These are phyloP conservation scores for Corbicula japonica DNA, from an alignment of 2,888 invertebrate species.

Conservation along the genomic window DNA sequence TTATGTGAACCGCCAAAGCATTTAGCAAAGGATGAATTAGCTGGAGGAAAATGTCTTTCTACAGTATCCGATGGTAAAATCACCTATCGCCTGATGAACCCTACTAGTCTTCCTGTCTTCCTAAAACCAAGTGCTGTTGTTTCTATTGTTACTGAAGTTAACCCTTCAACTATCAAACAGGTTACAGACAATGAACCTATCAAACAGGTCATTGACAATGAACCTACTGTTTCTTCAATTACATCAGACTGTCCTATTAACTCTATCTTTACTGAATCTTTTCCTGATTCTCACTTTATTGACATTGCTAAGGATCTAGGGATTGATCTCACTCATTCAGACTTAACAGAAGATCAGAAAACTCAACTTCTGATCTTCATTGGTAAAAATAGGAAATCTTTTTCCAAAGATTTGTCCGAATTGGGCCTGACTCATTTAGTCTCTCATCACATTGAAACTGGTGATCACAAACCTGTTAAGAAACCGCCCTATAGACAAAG, in stretches of 20 bases:
- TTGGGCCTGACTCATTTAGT: conserved; percentile 43
- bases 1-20: conserved; percentile 25
- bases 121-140: conserved; percentile 28
- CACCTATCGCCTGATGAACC: conserved; percentile 25
- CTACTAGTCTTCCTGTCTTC: conserved; percentile 12
- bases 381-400: conserved; percentile 40
- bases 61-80: conserved; percentile 35
- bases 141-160: conserved; percentile 21
- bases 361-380: conserved; percentile 12
- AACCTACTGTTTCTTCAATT: too few species aligned
- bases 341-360: conserved; percentile 33
- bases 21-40: too few species aligned
- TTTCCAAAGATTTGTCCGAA: conserved; percentile 46
- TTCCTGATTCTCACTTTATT: too few species aligned
- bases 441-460: conserved; percentile 37
- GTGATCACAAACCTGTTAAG: conserved; percentile 42
- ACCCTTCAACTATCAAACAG: too few species aligned
- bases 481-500: conserved; percentile 40
- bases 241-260: too few species aligned
- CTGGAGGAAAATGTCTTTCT: conserved; percentile 42
- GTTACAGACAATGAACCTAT: too few species aligned
- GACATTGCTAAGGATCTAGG: too few species aligned
- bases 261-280: too few species aligned
- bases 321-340: conserved; percentile 26
- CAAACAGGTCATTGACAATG: too few species aligned